Conservation (phyloP, 2,113 vertebrate genomes). For the Boulengeromyrus knoepffleri region DNA sequence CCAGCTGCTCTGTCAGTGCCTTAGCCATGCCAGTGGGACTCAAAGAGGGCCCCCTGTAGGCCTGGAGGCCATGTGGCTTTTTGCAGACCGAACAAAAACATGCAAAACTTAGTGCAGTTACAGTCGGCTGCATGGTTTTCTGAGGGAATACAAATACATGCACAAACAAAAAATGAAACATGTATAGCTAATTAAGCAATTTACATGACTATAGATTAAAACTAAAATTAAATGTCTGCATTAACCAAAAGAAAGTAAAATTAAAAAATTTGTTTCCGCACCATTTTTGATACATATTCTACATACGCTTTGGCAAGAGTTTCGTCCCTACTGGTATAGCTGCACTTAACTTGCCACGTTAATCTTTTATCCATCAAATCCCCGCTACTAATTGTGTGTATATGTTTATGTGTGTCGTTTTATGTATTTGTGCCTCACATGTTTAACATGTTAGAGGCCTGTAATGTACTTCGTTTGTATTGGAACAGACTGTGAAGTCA, state of each 20-base stretch:
- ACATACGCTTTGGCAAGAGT: background rate
- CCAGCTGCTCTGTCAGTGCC: background rate
- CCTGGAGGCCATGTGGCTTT: background rate
- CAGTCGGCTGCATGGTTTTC: constrained; percentile 28
- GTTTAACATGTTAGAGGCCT: too few relatives aligned
- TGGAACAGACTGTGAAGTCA: too few relatives aligned
- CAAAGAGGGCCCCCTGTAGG: constrained; percentile 27
- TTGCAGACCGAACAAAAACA: constrained; percentile 10
- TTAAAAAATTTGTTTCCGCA: background rate
- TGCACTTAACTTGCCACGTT: too few relatives aligned
- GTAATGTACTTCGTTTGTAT: too few relatives aligned
- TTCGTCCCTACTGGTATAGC: too few relatives aligned
- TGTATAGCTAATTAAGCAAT: constrained; percentile 40
- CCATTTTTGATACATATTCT: background rate
- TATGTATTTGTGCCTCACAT: too few relatives aligned
- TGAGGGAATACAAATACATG: constrained; percentile 30
- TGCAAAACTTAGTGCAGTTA: constrained; percentile 40
- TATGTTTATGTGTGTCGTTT: too few relatives aligned
- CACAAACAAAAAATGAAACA: constrained; percentile 19
- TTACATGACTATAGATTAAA: constrained; percentile 54
- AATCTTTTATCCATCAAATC: too few relatives aligned
- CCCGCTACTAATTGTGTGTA: too few relatives aligned
- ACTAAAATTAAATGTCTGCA: constrained; percentile 28
- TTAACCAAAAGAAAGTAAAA: background rate
- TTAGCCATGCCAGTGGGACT: background rate